A percentile compares a stretch with the other conserved stretches of the same genome.
These are phyloP conservation scores for Beris chalybata DNA, from an alignment of 2,888 invertebrate genomes.

Conservation along the genomic window DNA sequence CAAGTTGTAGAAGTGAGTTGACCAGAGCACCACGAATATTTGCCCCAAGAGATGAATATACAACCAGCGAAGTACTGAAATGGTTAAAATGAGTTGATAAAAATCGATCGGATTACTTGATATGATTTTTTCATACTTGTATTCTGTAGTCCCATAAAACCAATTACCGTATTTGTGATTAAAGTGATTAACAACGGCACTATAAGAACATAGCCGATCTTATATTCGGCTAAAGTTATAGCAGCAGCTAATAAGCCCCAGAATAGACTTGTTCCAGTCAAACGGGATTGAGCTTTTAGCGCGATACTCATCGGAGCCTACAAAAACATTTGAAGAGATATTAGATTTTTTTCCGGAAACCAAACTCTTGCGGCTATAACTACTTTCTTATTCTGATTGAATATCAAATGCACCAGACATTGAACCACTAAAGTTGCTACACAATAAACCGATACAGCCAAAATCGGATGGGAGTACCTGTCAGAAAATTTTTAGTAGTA, in stretches of 20 bases:
- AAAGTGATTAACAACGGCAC: slow-evolving; percentile 45
- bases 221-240: slow-evolving; percentile 46
- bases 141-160: slow-evolving; percentile 45
- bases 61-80: slow-evolving; percentile 47
- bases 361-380: slow-evolving; percentile 1
- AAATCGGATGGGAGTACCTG: slow-evolving; percentile 45
- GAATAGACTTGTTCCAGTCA: slow-evolving; percentile 47
- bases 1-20: slow-evolving; percentile 46
- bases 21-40: slow-evolving; percentile 46
- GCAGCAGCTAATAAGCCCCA: slow-evolving; percentile 47
- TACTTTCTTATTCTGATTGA: slow-evolving; percentile 45
- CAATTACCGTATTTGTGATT: slow-evolving; percentile 44
- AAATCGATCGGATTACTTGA: background rate
- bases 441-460: slow-evolving; percentile 46
- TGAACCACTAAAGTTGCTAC: slow-evolving; percentile 45
- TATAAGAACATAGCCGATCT: slow-evolving; percentile 46
- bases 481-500: slow-evolving; percentile 4
- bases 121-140: slow-evolving; percentile 42
- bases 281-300: slow-evolving; percentile 46
- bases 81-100: background rate
- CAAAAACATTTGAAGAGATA: slow-evolving; percentile 5
- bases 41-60: slow-evolving; percentile 47
- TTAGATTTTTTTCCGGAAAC: background rate
- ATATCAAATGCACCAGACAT: slow-evolving; percentile 43
- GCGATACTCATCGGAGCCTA: slow-evolving; percentile 48